These are phyloP conservation scores for Petrocephalus schoutedeni DNA, from an alignment of 2,797 vertebrate species.

Conservation along the genomic window DNA sequence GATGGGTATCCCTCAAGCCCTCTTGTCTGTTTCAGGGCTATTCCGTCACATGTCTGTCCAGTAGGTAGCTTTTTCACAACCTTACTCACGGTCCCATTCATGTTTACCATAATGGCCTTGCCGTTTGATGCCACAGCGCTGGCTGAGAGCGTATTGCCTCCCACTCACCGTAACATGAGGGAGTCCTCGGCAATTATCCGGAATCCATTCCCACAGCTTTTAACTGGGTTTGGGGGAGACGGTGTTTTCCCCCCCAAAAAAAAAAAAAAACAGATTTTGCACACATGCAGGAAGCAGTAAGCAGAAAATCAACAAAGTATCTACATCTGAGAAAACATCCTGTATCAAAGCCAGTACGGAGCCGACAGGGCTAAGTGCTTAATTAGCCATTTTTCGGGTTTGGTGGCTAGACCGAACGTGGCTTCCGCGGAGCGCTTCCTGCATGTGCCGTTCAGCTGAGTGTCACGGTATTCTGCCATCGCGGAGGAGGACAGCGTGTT, in stretches of 20 bases:
- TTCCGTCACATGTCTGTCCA: background rate
- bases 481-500: background rate
- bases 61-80: conserved; percentile 26
- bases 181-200: conserved; percentile 13
- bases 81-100: conserved; percentile 26
- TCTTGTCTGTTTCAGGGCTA: background rate
- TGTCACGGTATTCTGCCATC: background rate
- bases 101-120: conserved; percentile 24
- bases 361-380: conserved; percentile 7
- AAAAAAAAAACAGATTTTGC: background rate
- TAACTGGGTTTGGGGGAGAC: background rate
- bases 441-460: conserved; percentile 13
- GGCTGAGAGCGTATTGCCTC: background rate
- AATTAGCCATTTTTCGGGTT: background rate
- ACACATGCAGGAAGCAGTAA: conserved; percentile 23
- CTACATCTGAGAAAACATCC: conserved; percentile 11
- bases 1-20: background rate
- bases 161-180: background rate
- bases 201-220: conserved; percentile 9
- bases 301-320: conserved; percentile 23
- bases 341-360: background rate
- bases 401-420: background rate
- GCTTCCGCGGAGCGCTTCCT: background rate
- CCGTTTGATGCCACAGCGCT: conserved; percentile 31
- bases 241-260: background rate